Percentiles rank a stretch among this genome's conserved stretches.
phyloP scores from a whole-genome alignment of 2,113 vertebrate genomes.

The Campylomormyrus tamandua region DNA sequence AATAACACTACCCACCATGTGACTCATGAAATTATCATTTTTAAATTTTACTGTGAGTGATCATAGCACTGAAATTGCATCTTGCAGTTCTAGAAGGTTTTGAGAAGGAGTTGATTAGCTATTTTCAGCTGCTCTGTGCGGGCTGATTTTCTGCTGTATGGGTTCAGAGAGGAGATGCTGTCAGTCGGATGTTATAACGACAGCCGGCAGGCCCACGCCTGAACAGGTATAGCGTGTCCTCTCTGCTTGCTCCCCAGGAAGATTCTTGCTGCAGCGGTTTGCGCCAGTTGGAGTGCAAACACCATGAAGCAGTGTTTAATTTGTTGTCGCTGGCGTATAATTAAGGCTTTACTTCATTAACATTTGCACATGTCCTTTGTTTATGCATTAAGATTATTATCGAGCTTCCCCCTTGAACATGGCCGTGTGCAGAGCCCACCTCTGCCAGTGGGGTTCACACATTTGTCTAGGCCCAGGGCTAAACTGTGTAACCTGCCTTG shows the following conservation, averaged over 20 bases:
- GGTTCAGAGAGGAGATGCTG: not conserved
- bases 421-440: not conserved
- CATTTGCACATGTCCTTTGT: not conserved
- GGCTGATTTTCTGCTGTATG: not conserved
- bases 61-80: not conserved
- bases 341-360: not conserved
- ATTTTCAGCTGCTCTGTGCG: not conserved
- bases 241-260: not conserved
- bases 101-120: not conserved
- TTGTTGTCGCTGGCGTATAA: not conserved
- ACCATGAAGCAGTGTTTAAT: not conserved
- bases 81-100: not conserved
- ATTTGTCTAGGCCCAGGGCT: not conserved
- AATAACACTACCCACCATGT: not conserved
- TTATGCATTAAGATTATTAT: not conserved
- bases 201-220: not conserved
- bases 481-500: not conserved
- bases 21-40: not conserved
- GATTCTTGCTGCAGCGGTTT: not conserved
- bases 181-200: not conserved
- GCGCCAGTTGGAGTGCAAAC: not conserved
- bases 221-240: not conserved
- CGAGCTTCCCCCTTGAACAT: not conserved
- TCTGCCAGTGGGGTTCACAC: not conserved
- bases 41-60: not conserved